A percentile compares a stretch with the other conserved stretches of the same genome.
These are phyloP conservation scores for Panthera uncia DNA, from an alignment of 2,113 vertebrate genomes.

Conservation along the genomic window DNA sequence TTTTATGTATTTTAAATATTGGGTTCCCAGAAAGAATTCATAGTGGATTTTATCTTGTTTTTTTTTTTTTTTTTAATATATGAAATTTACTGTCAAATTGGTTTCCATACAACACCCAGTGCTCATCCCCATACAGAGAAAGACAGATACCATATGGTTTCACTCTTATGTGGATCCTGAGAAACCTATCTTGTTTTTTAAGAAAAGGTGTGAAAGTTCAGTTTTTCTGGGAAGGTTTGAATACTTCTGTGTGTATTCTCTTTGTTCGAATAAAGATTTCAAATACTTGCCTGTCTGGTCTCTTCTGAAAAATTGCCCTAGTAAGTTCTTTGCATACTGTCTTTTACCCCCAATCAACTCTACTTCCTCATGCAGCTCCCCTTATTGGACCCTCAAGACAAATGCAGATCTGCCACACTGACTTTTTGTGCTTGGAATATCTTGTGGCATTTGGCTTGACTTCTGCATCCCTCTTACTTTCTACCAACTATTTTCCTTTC, in stretches of 20 bases:
- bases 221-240: background rate
- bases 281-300: background rate
- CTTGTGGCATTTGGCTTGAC: constrained; percentile 19
- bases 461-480: constrained; percentile 11
- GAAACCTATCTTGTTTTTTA: background rate
- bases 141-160: no score
- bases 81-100: no score
- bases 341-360: background rate
- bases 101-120: no score
- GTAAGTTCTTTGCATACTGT: background rate
- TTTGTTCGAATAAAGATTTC: background rate
- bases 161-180: no score
- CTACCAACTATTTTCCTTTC: background rate
- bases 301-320: background rate
- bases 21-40: background rate
- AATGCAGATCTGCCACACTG: background rate
- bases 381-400: background rate
- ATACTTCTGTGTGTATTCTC: background rate
- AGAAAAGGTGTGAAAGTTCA: background rate
- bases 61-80: background rate
- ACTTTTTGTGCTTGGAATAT: constrained; percentile 3
- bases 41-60: background rate
- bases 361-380: background rate
- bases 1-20: constrained; percentile 7
- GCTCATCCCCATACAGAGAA: no score